A percentile compares a stretch with the other conserved stretches of the same genome.
phyloP scores from a whole-genome alignment of 2,113 vertebrate species.

The Neotoma lepida region DNA sequence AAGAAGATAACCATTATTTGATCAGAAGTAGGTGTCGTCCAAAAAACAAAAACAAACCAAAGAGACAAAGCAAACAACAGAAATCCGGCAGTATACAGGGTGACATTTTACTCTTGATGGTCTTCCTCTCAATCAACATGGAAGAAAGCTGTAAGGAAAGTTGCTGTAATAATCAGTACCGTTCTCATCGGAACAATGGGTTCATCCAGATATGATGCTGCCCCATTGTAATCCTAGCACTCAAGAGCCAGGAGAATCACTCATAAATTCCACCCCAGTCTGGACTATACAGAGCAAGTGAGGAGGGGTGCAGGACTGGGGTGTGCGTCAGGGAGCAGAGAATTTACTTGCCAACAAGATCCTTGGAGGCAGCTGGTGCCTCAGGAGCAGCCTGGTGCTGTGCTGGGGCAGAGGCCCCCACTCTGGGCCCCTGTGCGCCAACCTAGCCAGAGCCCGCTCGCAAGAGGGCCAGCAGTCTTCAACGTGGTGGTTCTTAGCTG shows the following conservation, averaged over 20 bases:
- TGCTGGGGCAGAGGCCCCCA: background rate
- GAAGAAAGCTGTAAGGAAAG: background rate
- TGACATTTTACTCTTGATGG: background rate
- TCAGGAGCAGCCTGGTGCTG: background rate
- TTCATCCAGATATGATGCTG: background rate
- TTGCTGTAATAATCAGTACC: background rate
- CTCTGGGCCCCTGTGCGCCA: background rate
- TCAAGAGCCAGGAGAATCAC: background rate
- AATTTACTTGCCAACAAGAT: background rate
- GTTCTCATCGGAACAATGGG: background rate
- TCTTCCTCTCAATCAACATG: background rate
- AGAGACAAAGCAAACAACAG: background rate
- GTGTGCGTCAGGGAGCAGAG: too few species aligned
- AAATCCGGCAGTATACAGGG: background rate
- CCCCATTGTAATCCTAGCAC: too few species aligned
- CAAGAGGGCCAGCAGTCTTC: background rate
- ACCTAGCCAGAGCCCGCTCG: background rate
- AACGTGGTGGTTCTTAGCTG: background rate
- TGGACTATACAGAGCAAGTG: background rate
- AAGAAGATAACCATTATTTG: background rate
- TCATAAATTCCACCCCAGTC: background rate
- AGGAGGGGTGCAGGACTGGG: too few species aligned
- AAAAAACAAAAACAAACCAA: background rate
- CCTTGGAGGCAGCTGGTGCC: background rate
- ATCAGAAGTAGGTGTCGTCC: conserved; percentile 16